A percentile compares a stretch with the other conserved stretches of the same genome.
These are phyloP conservation scores for Troides oblongomaculatus DNA, from an alignment of 2,888 invertebrate species.

Conservation along the genomic window DNA sequence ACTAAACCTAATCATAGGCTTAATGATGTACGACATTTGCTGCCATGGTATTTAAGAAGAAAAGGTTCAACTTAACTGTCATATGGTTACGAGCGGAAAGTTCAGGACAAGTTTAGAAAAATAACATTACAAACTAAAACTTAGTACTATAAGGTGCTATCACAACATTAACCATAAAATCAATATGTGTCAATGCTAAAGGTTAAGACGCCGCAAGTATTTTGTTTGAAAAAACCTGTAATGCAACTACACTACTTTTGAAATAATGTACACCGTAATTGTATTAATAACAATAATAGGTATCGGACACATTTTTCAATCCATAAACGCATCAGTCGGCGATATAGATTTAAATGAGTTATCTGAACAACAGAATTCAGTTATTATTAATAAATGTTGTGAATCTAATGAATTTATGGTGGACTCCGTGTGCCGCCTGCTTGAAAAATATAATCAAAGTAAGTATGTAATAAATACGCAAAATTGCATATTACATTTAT, in stretches of 20 bases:
- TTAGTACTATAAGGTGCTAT: constrained; percentile 11
- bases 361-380: constrained; percentile 66
- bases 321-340: constrained; percentile 35
- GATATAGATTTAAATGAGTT: constrained; percentile 72
- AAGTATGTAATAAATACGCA: constrained; percentile 42
- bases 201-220: constrained; percentile 2
- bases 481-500: neutral
- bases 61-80: constrained; percentile 25
- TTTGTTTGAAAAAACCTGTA: constrained; percentile 8
- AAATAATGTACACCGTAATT: constrained; percentile 23
- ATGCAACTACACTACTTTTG: constrained; percentile 19
- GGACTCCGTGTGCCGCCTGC: constrained; percentile 82
- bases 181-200: neutral
- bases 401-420: constrained; percentile 85
- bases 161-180: neutral
- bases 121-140: neutral
- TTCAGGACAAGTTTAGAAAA: neutral
- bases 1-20: neutral
- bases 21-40: constrained; percentile 3
- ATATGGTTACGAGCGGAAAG: constrained; percentile 12
- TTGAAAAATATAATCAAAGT: constrained; percentile 81
- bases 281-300: constrained; percentile 17
- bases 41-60: neutral
- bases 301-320: constrained; percentile 1
- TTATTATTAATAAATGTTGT: constrained; percentile 90